Conservation (phyloP, 1,140 invertebrate species). For the Dinothrombium tinctorium region DNA sequence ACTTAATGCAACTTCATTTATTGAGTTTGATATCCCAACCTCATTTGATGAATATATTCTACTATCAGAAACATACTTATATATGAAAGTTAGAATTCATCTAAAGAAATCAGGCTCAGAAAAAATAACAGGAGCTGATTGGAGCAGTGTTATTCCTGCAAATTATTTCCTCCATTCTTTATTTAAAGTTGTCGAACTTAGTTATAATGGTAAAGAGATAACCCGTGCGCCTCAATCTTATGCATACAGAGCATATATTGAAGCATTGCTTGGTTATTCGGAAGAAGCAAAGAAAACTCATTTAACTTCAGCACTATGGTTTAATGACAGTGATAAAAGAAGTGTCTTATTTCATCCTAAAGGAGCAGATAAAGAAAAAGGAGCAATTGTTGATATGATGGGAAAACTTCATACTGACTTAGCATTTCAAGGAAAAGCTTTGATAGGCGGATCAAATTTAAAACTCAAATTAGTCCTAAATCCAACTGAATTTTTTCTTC, state of each 20-base stretch:
- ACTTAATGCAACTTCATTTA: constrained; percentile 18
- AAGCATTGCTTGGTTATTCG: background rate
- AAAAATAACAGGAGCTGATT: too few relatives aligned
- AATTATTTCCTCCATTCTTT: background rate
- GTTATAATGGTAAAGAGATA: background rate
- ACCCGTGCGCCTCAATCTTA: constrained; percentile 8
- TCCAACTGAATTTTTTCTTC: background rate
- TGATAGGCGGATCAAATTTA: background rate
- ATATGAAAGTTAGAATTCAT: constrained; percentile 18
- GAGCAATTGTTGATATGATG: background rate
- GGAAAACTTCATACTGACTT: background rate
- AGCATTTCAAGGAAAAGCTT: background rate
- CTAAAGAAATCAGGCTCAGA: too few relatives aligned
- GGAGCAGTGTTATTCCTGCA: background rate
- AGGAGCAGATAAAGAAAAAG: background rate
- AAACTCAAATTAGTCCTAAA: background rate
- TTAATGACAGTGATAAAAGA: background rate
- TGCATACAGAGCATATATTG: constrained; percentile 3
- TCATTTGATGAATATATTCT: constrained; percentile 21
- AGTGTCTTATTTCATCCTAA: background rate
- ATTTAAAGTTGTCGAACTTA: background rate
- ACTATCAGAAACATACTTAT: constrained; percentile 20
- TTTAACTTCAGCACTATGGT: background rate
- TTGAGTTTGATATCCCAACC: constrained; percentile 22
- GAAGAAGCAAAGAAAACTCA: background rate